Base-by-base conservation (phyloP, 2,888 invertebrate species). In the Abrostola triplasia region DNA sequence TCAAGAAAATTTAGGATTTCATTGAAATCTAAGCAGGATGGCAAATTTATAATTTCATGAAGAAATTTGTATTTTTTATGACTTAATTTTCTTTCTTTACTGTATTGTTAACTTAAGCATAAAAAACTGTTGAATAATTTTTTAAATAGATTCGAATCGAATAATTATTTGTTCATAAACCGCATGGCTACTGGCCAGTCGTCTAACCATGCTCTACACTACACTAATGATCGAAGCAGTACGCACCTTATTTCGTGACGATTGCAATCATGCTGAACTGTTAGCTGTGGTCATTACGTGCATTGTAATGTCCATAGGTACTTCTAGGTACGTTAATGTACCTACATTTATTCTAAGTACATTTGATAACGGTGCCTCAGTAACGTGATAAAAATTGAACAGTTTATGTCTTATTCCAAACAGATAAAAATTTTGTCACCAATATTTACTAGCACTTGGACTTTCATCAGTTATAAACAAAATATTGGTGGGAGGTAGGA, bases 361-460 rank as follows among this genome's bases (percentile, higher is more conserved):
- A 12, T n/a, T n/a, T n/a, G n/a, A n/a, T 38, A 38, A 24, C 24
- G 24, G 24, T 24, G 4, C 24, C 24, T 24, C 24, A 24, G 24
- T 24, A 24, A 73, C 60, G 52, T 60, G 56, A 54, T 47, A 53
- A 11, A 68, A 67, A 73, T 56, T 41, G 36, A 60, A 44, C 56
- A 57, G 40, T 57, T 67, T 41, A 53, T n/a, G 11, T n/a, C 1
- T 57, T 57, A 50, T 72, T 49, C 7, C 24, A 36, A 24, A n/a
- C 37, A 59, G 54, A 69, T 59, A 65, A 72, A 59, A 42, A 61
- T 35, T 42, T 9, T 52, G 11, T 51, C 6, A 44, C 36, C 13
- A 36, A 36, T 59, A 38, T 42, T 36, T 48, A 47, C 6, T 35
- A 52, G 53, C 62, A 50, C 48, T 53, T 8, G 7, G n/a, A 47